Base-by-base conservation (phyloP, 2,113 vertebrate genomes). In the Microtus richardsoni region DNA sequence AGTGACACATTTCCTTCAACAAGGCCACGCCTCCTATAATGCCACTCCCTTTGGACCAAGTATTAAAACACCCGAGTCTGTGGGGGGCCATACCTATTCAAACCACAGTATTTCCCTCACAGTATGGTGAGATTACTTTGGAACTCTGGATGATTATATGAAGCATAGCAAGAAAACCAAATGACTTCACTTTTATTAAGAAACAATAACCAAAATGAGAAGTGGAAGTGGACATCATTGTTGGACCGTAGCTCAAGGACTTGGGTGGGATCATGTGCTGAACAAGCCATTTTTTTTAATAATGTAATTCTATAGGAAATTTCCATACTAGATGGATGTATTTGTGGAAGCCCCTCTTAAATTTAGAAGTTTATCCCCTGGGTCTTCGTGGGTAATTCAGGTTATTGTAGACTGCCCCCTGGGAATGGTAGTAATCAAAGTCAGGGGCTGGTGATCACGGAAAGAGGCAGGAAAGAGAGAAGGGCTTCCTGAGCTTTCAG, bases 171-270 rank as follows among this genome's bases (percentile, higher is more conserved):
- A 85, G 66, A 93, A 77, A 12, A 74, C 16, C 8, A 39, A 83
- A 44, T 87, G 49, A 24, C 47, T 88, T 92, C 73, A 33, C 9
- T 88, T 95, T 95, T 75, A 17, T 30, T 94, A 68, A 33, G n/a
- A 60, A 92, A 39, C n/a, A 92, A 62, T 6, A 89, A 66, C 0
- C 7, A 82, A 66, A 94, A 39, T 28, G 41, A 68, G 33, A 84
- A 91, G 88, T 44, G 52, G 13, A 82, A 83, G 24, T 77, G 49
- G 52, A 8, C 71, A 28, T 13, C 22, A 41, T 89, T 88, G 28
- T 75, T 95, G 52, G 19, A 58, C 26, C 62, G 22, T 39, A 85
- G 68, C 44, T 39, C 30, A 75, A 39, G 49, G 33, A 58, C 60
- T 79, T 84, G 19, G 3, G 0, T 66, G 11, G 28, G 11, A 19